Percentiles rank a stretch among this genome's conserved stretches.
phyloP scores from a whole-genome alignment of 2,888 invertebrate species.

The Aromia moschata region DNA sequence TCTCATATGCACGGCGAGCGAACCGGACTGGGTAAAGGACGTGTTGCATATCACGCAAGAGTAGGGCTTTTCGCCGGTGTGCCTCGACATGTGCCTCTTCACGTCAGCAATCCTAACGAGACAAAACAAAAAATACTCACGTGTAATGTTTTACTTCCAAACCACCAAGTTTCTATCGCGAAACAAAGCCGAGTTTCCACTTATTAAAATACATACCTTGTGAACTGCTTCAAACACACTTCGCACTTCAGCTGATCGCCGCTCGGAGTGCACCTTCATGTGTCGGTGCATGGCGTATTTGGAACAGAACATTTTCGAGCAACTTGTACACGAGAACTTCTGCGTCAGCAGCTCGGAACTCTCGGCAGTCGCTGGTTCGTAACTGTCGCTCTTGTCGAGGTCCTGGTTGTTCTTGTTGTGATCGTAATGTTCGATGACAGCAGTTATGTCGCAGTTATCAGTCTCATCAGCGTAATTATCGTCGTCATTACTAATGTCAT shows the following conservation, averaged over 20 bases:
- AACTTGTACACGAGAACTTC: constrained; percentile 41
- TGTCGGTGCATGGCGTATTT: constrained; percentile 49
- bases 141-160: too few relatives aligned
- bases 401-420: constrained; percentile 7
- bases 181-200: too few relatives aligned
- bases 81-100: constrained; percentile 51
- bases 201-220: constrained; percentile 35
- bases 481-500: background rate
- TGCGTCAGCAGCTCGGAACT: background rate
- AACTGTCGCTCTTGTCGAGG: constrained; percentile 21
- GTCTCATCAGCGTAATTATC: constrained; percentile 18
- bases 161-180: too few relatives aligned
- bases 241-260: constrained; percentile 42
- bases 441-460: constrained; percentile 9
- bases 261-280: constrained; percentile 43
- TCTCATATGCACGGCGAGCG: constrained; percentile 45
- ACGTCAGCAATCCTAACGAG: constrained; percentile 49
- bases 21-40: constrained; percentile 50
- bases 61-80: constrained; percentile 49
- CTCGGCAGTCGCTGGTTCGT: constrained; percentile 20
- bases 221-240: constrained; percentile 44
- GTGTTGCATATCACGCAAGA: constrained; percentile 45
- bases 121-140: too few relatives aligned
- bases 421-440: background rate
- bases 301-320: constrained; percentile 40